Base-by-base conservation (phyloP, 2,797 vertebrate species). In the Ptychobarbus kaznakovi region DNA sequence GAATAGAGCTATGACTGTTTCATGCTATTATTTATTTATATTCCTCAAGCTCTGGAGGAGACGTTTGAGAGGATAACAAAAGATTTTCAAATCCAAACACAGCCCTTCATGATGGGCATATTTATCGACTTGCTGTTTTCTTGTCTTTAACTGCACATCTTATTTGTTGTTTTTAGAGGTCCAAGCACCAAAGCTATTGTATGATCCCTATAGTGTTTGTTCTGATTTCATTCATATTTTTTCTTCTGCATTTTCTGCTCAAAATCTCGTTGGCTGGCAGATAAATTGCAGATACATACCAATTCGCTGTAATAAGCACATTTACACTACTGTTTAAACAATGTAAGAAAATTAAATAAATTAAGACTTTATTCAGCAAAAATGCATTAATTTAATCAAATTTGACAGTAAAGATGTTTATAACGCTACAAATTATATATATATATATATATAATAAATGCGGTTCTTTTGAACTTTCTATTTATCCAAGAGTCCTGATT, bases 1-100 rank as follows among this genome's bases (percentile, higher is more conserved):
- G 74, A 72, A 81, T 84, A 72, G 85, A 49, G 77, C 51, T 81
- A 4, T n/a, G 22, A 28, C 66, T 49, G 49, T 80, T 80, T 76
- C 8, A 72, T 6, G 56, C 58, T 32, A 16, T 44, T 80, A 56
- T 80, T 44, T 80, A 56, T 80, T 61, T 44, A 28, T 83, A 46
- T 44, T 22, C 25, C 28, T 51, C n/a, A 42, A 28, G 46, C 46
- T 83, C 53, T 74, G 28, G 11, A 46, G 25, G 42, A 35, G 70
- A 73, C 8, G 16, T 74, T 78, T 77, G 78, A 69, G 46, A 32
- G 18, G 35, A 68, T 68, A 56, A 32, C 32, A 32, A 32, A 15
- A 56, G 15, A 73, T 74, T 75, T 75, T 5, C 18, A 65, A 82
- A 73, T 63, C 66, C 15, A 70, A 72, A 72, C 49, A 70, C 22